phyloP scores from a whole-genome alignment of 2,797 vertebrate genomes.

The Phrynocephalus forsythii region DNA sequence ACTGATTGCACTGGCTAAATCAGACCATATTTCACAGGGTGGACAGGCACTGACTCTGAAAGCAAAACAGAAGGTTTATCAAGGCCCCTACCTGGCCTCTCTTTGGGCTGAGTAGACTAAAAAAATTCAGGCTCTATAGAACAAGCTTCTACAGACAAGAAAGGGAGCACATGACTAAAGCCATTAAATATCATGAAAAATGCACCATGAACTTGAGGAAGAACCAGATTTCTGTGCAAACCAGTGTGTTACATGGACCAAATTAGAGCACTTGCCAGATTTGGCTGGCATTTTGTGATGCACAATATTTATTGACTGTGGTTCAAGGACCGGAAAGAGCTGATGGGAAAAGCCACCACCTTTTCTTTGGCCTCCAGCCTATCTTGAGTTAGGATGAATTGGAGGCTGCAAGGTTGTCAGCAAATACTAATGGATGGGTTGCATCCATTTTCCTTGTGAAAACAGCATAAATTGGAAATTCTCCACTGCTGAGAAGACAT shows the following conservation, averaged over 20 bases:
- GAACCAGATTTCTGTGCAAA: slow-evolving; percentile 28
- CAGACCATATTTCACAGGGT: no score
- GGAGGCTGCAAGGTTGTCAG: slow-evolving; percentile 61
- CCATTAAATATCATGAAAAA: slow-evolving; percentile 27
- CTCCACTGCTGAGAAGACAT: slow-evolving; percentile 75
- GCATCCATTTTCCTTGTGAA: slow-evolving; percentile 72
- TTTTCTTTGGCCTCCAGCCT: slow-evolving; percentile 35
- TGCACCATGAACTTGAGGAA: slow-evolving; percentile 30
- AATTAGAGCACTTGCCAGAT: slow-evolving; percentile 13
- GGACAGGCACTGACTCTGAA: neutral
- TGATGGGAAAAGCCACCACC: slow-evolving; percentile 32
- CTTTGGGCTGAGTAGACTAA: neutral
- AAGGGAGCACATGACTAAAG: neutral
- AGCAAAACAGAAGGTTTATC: neutral
- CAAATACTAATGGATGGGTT: slow-evolving; percentile 65
- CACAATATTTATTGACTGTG: slow-evolving; percentile 45
- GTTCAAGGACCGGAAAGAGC: slow-evolving; percentile 44
- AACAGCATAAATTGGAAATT: slow-evolving; percentile 76
- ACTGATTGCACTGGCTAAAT: no score
- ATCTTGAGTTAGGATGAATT: slow-evolving; percentile 46
- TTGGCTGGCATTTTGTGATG: neutral
- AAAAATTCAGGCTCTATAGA: no score
- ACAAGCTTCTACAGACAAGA: slow-evolving; percentile 23
- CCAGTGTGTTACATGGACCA: neutral
- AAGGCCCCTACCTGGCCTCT: no score